Percentiles rank a stretch among this genome's conserved stretches.
phyloP scores from a whole-genome alignment of 2,113 vertebrate species.

The Elgaria multicarinata region DNA sequence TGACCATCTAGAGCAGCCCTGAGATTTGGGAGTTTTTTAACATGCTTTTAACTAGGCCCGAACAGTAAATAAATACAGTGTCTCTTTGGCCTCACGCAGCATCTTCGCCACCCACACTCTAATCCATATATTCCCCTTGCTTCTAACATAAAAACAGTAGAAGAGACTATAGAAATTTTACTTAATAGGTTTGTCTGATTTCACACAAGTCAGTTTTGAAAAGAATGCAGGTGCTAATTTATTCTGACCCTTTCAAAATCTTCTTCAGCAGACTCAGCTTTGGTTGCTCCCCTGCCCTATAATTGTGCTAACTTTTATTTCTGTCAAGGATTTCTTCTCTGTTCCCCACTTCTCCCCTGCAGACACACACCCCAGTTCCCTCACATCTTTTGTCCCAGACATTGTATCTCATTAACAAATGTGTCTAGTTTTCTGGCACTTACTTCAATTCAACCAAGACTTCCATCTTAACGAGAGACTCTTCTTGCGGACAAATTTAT shows the following conservation, averaged over 20 bases:
- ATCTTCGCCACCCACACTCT: neutral
- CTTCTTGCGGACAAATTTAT: neutral
- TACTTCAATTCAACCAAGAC: slow-evolving; percentile 10
- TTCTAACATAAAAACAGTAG: neutral
- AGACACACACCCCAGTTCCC: neutral
- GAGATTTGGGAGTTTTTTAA: neutral
- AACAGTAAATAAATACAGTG: neutral
- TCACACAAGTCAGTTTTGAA: neutral
- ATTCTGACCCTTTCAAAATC: slow-evolving; percentile 8
- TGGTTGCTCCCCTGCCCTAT: neutral
- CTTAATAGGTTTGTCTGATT: slow-evolving; percentile 12
- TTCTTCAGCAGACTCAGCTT: neutral
- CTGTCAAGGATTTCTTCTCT: slow-evolving; percentile 3
- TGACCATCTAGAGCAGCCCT: neutral
- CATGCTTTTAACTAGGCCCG: neutral
- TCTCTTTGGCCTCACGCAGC: neutral
- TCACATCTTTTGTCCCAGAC: slow-evolving; percentile 7
- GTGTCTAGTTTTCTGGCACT: slow-evolving; percentile 3
- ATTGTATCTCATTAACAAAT: slow-evolving; percentile 29
- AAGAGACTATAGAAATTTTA: neutral
- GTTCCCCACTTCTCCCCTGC: neutral
- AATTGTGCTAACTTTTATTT: neutral
- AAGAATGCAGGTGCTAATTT: slow-evolving; percentile 20
- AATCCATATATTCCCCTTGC: neutral
- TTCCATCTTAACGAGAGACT: neutral